These are phyloP conservation scores for Eupelmus urozonus DNA, from an alignment of 2,888 invertebrate species.

Conservation along the genomic window DNA sequence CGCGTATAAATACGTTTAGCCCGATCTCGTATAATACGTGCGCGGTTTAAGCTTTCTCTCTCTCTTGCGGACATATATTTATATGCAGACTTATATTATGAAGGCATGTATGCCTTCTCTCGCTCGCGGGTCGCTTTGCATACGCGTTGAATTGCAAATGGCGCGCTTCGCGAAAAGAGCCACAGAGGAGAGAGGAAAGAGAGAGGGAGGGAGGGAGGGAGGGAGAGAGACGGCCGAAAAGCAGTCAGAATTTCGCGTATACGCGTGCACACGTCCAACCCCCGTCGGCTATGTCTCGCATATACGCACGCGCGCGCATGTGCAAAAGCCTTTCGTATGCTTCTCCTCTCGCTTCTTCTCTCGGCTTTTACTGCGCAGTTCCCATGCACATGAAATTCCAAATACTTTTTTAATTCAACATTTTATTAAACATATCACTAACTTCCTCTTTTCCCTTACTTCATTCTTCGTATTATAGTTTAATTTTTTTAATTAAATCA, in stretches of 20 bases:
- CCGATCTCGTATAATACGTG: conserved; percentile 45
- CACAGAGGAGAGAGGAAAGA: conserved; percentile 39
- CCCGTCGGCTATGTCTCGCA: conserved; percentile 22
- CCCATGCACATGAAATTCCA: conserved; percentile 13
- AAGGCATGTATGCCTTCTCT: conserved; percentile 47
- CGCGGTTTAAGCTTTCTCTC: no score
- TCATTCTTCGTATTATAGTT: no score
- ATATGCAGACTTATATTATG: conserved; percentile 53
- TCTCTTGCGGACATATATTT: conserved; percentile 50
- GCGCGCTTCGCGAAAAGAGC: conserved; percentile 49
- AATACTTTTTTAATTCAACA: no score
- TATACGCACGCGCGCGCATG: conserved; percentile 2
- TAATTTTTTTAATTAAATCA: no score
- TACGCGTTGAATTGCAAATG: conserved; percentile 71
- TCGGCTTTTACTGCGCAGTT: neutral
- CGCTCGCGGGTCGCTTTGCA: conserved; percentile 54
- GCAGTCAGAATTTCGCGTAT: conserved; percentile 60
- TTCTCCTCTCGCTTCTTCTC: neutral
- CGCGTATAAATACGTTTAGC: conserved; percentile 52
- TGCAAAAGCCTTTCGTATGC: neutral
- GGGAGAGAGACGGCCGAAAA: conserved; percentile 56
- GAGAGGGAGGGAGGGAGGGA: conserved; percentile 16
- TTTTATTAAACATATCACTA: no score
- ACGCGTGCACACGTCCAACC: conserved; percentile 53
- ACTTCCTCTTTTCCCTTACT: no score